Conservation (phyloP, 2,113 vertebrate species). For the Tachycineta bicolor region DNA sequence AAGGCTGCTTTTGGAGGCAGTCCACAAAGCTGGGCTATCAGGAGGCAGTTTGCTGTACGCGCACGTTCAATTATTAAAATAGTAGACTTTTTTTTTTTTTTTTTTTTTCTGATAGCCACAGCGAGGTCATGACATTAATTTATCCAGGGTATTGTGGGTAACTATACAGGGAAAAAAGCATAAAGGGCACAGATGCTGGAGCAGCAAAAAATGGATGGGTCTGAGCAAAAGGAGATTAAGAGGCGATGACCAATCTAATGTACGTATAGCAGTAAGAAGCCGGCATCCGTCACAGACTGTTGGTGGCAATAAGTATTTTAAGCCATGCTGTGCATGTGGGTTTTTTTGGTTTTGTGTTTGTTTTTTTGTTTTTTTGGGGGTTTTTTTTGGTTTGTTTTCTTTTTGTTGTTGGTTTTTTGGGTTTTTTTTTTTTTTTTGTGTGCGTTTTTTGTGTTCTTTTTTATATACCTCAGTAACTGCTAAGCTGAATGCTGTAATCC, state of each 20-base stretch:
- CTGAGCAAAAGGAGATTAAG: constrained; percentile 70
- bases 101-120: constrained; percentile 66
- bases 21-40: constrained; percentile 54
- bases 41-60: constrained; percentile 66
- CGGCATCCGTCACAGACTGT: constrained; percentile 44
- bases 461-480: constrained; percentile 26
- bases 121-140: constrained; percentile 77
- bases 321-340: constrained; percentile 25
- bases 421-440: background rate
- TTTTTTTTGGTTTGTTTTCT: background rate
- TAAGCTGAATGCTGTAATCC: constrained; percentile 7
- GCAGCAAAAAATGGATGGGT: constrained; percentile 66
- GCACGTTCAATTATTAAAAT: constrained; percentile 76
- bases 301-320: constrained; percentile 58
- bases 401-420: background rate
- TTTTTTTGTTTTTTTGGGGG: background rate
- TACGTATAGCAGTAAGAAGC: constrained; percentile 51
- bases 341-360: background rate
- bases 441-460: background rate
- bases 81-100: constrained; percentile 65
- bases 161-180: constrained; percentile 66
- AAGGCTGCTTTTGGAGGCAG: constrained; percentile 38
- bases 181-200: constrained; percentile 66
- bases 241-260: constrained; percentile 61
- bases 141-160: constrained; percentile 73